These are phyloP conservation scores for Ophiodon elongatus DNA, from an alignment of 2,113 vertebrate species.

Conservation along the genomic window DNA sequence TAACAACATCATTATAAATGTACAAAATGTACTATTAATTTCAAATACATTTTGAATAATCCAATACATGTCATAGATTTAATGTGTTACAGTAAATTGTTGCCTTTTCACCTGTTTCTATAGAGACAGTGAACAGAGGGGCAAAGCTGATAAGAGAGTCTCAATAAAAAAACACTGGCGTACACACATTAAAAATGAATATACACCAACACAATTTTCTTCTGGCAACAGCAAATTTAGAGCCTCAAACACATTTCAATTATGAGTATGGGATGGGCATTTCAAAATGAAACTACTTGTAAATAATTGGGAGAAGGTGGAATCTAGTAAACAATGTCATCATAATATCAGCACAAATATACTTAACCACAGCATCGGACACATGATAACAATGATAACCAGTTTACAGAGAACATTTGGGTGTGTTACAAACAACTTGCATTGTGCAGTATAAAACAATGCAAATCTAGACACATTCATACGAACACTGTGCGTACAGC, in stretches of 20 bases:
- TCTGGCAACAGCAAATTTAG: background rate
- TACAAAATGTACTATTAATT: background rate
- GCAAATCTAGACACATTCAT: background rate
- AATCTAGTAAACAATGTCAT: background rate
- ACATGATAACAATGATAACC: background rate
- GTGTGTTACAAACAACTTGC: background rate
- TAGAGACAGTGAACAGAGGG: background rate
- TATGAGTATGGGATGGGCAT: constrained; percentile 24
- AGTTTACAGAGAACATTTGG: background rate
- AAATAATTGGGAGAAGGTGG: background rate
- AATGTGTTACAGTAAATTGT: background rate
- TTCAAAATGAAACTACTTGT: background rate
- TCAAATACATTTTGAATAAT: background rate
- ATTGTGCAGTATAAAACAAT: background rate
- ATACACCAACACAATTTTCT: background rate
- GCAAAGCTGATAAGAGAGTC: background rate
- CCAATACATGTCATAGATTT: background rate
- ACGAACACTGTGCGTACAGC: constrained; percentile 20
- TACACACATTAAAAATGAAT: background rate
- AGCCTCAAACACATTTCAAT: background rate
- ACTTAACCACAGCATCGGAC: background rate
- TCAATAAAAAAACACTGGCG: background rate
- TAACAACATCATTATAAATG: background rate
- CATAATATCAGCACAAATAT: background rate
- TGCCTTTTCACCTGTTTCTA: background rate